Percentiles rank a stretch among this genome's conserved stretches.
Conservation (phyloP, 2,113 vertebrate genomes). For the Podarcis muralis region DNA sequence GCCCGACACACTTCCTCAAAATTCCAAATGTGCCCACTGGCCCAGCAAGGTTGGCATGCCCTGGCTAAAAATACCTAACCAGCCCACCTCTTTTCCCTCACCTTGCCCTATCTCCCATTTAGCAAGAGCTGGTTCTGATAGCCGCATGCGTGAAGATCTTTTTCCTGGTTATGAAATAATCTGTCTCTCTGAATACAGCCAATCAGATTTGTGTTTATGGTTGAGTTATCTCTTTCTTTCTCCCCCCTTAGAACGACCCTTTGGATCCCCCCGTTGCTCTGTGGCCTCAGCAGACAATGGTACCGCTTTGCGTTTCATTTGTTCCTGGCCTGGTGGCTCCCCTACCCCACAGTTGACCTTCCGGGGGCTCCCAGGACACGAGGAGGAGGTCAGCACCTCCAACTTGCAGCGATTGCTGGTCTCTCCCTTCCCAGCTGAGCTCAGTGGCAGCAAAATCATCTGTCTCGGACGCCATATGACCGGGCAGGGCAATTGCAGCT, state of each 20-base stretch:
- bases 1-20: too few species aligned
- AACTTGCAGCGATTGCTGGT: neutral
- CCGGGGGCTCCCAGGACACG: conserved; percentile 51
- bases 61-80: neutral
- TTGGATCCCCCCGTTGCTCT: conserved; percentile 53
- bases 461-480: conserved; percentile 64
- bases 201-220: neutral
- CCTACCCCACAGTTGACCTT: conserved; percentile 58
- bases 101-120: too few species aligned
- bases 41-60: neutral
- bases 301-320: conserved; percentile 57
- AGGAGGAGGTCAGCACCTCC: neutral
- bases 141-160: neutral
- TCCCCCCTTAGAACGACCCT: conserved; percentile 19
- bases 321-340: conserved; percentile 62
- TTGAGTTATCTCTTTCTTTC: neutral
- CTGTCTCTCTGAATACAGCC: neutral
- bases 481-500: conserved; percentile 50
- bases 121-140: neutral
- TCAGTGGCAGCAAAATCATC: conserved; percentile 50
- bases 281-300: conserved; percentile 46
- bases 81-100: neutral
- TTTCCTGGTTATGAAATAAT: neutral
- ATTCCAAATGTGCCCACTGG: too few species aligned
- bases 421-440: conserved; percentile 40